Percentiles rank a stretch among this genome's conserved stretches.
Conservation (phyloP, 2,888 invertebrate genomes). For the Pheosia gnoma region DNA sequence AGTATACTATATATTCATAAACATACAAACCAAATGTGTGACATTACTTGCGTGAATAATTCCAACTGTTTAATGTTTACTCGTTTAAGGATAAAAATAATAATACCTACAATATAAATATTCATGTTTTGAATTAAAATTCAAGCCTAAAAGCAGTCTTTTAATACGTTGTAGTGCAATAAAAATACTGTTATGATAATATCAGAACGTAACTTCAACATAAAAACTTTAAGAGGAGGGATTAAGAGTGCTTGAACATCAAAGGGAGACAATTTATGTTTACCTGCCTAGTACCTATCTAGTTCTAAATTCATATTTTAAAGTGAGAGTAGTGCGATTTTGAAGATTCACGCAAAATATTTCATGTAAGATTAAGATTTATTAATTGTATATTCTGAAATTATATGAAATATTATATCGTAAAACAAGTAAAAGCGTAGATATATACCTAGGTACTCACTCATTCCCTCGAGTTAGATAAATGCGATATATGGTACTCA, state of each 20-base stretch:
- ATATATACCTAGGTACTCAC: constrained; percentile 4
- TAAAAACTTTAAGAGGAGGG: neutral
- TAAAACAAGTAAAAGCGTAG: constrained; percentile 21
- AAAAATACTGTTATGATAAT: constrained; percentile 32
- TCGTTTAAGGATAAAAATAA: neutral
- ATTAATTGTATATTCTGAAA: constrained; percentile 12
- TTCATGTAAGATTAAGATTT: neutral
- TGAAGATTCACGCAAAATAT: too few relatives aligned
- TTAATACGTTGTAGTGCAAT: constrained; percentile 20
- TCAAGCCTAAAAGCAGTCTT: constrained; percentile 11
- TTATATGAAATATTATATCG: constrained; percentile 24
- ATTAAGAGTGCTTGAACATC: neutral
- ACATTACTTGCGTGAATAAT: neutral
- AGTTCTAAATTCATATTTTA: too few relatives aligned
- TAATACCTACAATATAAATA: neutral
- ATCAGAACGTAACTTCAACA: constrained; percentile 25
- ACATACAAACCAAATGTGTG: too few relatives aligned
- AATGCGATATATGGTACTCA: constrained; percentile 23
- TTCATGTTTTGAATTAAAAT: neutral
- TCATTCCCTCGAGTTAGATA: constrained; percentile 22
- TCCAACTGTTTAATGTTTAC: neutral
- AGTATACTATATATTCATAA: too few relatives aligned
- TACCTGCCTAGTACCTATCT: neutral
- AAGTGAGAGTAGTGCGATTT: too few relatives aligned
- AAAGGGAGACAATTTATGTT: neutral